phyloP scores from a whole-genome alignment of 2,797 vertebrate species.

The Spinus olivaceus region DNA sequence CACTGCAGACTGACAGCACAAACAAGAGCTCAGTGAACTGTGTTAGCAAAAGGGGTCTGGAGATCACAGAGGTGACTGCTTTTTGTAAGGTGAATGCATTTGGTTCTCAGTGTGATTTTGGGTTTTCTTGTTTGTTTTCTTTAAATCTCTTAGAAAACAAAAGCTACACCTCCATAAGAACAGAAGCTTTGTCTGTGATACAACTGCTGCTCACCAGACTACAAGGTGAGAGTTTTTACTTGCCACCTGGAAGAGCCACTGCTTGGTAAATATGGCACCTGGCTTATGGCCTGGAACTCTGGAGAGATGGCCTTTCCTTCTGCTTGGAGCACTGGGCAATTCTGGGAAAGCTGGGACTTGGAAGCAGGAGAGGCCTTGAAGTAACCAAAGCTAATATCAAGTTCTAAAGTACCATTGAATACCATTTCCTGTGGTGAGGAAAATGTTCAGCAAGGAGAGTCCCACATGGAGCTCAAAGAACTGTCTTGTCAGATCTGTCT shows the following conservation, averaged over 20 bases:
- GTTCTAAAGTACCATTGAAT: background rate
- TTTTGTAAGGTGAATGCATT: background rate
- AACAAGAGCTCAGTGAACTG: background rate
- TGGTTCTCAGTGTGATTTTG: background rate
- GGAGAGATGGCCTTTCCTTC: background rate
- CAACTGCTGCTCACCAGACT: slow-evolving; percentile 90
- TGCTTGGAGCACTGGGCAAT: background rate
- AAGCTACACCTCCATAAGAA: slow-evolving; percentile 95
- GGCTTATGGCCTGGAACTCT: background rate
- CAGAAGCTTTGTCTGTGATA: slow-evolving; percentile 92
- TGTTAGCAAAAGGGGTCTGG: background rate
- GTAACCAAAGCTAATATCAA: background rate
- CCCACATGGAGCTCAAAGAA: background rate
- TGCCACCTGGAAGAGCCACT: background rate
- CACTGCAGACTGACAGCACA: background rate
- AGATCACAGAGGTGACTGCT: background rate
- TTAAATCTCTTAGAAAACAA: slow-evolving; percentile 87
- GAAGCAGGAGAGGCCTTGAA: background rate
- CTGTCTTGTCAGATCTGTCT: background rate
- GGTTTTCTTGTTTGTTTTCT: background rate
- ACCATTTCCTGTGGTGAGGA: background rate
- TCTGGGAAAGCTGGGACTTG: background rate
- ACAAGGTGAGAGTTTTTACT: slow-evolving; percentile 79
- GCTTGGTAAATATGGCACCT: background rate
- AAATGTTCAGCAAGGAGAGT: background rate